phyloP scores from a whole-genome alignment of 2,888 invertebrate genomes.

The Calephelis perditalis region DNA sequence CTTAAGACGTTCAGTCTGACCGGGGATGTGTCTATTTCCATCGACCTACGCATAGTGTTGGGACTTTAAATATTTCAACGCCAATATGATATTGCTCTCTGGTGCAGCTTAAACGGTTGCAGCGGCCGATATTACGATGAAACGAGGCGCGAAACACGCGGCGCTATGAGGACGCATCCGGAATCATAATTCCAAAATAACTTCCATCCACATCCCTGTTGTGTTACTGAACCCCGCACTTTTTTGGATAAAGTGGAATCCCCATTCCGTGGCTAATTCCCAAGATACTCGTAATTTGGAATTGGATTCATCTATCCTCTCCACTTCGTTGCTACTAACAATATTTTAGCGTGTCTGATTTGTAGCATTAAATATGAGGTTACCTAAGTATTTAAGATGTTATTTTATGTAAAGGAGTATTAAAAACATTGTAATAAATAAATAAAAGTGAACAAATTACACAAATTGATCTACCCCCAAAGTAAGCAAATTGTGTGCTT shows the following conservation, averaged over 20 bases:
- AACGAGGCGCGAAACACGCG: conserved; percentile 75
- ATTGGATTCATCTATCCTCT: conserved; percentile 79
- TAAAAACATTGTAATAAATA: no score
- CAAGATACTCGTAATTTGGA: conserved; percentile 79
- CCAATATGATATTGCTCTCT: conserved; percentile 42
- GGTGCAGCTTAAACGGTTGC: conserved; percentile 57
- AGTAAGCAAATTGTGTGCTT: no score
- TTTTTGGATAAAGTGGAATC: conserved; percentile 76
- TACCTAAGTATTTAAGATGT: not conserved
- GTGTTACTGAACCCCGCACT: conserved; percentile 44
- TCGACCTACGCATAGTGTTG: conserved; percentile 15
- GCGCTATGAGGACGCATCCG: conserved; percentile 69
- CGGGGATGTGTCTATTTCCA: conserved; percentile 2
- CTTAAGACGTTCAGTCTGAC: not conserved
- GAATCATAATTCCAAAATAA: conserved; percentile 78
- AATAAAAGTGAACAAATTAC: no score
- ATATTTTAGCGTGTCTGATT: conserved; percentile 47
- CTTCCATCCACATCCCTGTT: conserved; percentile 54
- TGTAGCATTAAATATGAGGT: conserved; percentile 23
- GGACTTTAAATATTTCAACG: conserved; percentile 36
- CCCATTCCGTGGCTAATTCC: conserved; percentile 76
- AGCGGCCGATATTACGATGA: conserved; percentile 59
- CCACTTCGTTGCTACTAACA: conserved; percentile 52
- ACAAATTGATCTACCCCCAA: no score
- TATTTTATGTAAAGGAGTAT: no score